Evolutionary conservation across 2,888 invertebrate species (phyloP).

Genomic region (Altica lythri): DNA sequence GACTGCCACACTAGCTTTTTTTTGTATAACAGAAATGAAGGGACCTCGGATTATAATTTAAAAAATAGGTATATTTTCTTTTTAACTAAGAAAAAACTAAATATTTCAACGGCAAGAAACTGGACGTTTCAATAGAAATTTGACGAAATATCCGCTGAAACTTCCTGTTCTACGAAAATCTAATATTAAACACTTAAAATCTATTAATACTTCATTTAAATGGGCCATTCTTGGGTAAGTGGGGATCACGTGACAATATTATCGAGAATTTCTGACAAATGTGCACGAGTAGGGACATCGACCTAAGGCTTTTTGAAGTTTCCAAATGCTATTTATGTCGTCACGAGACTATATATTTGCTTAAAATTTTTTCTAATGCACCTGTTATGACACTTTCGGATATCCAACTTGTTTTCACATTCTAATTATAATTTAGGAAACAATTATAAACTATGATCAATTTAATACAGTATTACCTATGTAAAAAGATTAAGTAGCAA

Average conservation of each 20-base stretch:
- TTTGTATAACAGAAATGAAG: too few species aligned
- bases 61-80: too few species aligned
- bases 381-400: neutral
- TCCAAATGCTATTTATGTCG: slow-evolving; percentile 1
- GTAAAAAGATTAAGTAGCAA: too few species aligned
- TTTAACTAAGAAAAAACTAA: too few species aligned
- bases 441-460: too few species aligned
- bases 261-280: slow-evolving; percentile 8
- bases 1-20: too few species aligned
- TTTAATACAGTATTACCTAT: too few species aligned
- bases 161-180: neutral
- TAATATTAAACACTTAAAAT: neutral
- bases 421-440: neutral
- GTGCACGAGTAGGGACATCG: slow-evolving; percentile 15
- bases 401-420: slow-evolving; percentile 3
- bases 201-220: slow-evolving; percentile 2
- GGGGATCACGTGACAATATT: slow-evolving; percentile 2
- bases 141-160: neutral
- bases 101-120: too few species aligned
- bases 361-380: neutral
- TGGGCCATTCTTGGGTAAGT: slow-evolving; percentile 8
- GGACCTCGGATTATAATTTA: too few species aligned
- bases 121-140: too few species aligned
- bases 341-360: neutral
- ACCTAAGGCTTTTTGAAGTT: slow-evolving; percentile 10